phyloP scores from a whole-genome alignment of 2,113 vertebrate species.

The Pica pica region DNA sequence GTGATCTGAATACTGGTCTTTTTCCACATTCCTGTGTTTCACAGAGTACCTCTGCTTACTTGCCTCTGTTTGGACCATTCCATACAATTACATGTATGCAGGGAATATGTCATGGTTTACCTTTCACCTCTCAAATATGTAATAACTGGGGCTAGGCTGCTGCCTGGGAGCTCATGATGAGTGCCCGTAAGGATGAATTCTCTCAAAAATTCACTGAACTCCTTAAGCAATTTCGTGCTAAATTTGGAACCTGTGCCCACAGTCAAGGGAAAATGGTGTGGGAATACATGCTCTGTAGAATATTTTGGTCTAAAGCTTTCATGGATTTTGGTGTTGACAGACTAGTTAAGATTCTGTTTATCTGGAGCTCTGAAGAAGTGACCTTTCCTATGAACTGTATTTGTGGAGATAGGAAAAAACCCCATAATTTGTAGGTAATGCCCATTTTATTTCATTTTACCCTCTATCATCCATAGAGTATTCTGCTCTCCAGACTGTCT shows the following conservation, averaged over 20 bases:
- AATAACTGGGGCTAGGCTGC: fast-evolving
- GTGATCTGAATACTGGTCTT: background rate
- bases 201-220: background rate
- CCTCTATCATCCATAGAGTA: background rate
- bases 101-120: background rate
- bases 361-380: background rate
- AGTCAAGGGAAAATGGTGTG: background rate
- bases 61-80: background rate
- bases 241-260: background rate
- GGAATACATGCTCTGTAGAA: background rate
- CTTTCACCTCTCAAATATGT: background rate
- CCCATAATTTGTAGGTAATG: background rate
- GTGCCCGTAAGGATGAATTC: background rate
- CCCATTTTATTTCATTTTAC: background rate
- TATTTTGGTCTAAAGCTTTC: background rate
- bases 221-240: background rate
- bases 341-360: background rate
- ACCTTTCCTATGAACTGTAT: background rate
- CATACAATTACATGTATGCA: background rate
- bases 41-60: background rate
- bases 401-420: background rate
- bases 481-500: background rate
- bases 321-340: background rate
- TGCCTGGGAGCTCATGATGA: background rate
- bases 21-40: background rate